These are phyloP conservation scores for Synodontis membranacea DNA, from an alignment of 2,113 vertebrate species.

Conservation along the genomic window DNA sequence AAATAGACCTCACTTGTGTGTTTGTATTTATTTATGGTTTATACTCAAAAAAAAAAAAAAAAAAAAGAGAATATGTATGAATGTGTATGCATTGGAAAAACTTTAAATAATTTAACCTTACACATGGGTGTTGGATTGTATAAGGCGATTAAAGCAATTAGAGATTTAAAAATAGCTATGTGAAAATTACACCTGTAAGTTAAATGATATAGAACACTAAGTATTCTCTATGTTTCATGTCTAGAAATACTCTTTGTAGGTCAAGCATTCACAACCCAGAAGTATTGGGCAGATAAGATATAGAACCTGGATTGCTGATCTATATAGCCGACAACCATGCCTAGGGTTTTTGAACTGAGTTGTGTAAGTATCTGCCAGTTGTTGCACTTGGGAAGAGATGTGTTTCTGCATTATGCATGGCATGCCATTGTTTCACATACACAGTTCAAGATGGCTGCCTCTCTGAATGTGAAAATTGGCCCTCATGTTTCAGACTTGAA, in stretches of 20 bases:
- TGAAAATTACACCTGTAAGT: slow-evolving; percentile 83
- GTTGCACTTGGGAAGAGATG: slow-evolving; percentile 77
- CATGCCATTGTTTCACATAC: slow-evolving; percentile 92
- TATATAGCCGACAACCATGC: slow-evolving; percentile 88
- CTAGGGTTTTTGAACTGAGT: slow-evolving; percentile 87
- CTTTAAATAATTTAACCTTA: slow-evolving; percentile 87
- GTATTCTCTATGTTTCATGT: slow-evolving; percentile 82
- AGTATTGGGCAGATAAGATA: slow-evolving; percentile 75
- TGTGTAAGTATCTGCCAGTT: slow-evolving; percentile 80
- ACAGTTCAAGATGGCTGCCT: slow-evolving; percentile 88
- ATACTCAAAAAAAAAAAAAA: slow-evolving; percentile 82
- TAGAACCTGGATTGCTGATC: slow-evolving; percentile 83
- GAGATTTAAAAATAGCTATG: slow-evolving; percentile 80
- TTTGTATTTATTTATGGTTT: slow-evolving; percentile 99
- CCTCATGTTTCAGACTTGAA: slow-evolving; percentile 92
- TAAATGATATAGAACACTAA: slow-evolving; percentile 94
- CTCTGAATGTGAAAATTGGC: slow-evolving; percentile 98
- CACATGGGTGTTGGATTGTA: slow-evolving; percentile 84
- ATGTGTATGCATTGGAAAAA: slow-evolving; percentile 77
- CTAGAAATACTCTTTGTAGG: slow-evolving; percentile 75
- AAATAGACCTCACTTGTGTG: slow-evolving; percentile 98
- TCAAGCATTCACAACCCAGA: slow-evolving; percentile 81
- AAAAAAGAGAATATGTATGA: slow-evolving; percentile 71
- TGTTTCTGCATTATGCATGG: slow-evolving; percentile 93
- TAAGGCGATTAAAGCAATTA: slow-evolving; percentile 78